A percentile compares a stretch with the other conserved stretches of the same genome.
These are phyloP conservation scores for Daktulosphaira vitifoliae DNA, from an alignment of 1,140 invertebrate genomes.

Conservation along the genomic window DNA sequence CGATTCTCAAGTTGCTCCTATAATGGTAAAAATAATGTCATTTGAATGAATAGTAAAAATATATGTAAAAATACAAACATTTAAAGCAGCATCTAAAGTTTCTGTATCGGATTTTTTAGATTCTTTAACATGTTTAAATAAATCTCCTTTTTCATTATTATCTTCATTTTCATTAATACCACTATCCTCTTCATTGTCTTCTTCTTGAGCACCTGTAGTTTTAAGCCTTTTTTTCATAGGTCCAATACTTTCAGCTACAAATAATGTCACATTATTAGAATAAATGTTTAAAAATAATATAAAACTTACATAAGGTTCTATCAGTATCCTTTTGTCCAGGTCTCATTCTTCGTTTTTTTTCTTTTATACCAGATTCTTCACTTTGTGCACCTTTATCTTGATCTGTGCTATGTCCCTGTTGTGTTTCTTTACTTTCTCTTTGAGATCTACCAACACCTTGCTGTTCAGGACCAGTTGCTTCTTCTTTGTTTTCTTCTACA, in stretches of 20 bases:
- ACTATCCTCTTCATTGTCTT: conserved; percentile 46
- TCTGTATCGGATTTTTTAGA: conserved; percentile 48
- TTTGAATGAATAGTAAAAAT: neutral
- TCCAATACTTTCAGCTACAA: conserved; percentile 49
- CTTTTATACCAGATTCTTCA: conserved; percentile 41
- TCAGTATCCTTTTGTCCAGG: conserved; percentile 54
- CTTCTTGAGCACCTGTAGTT: conserved; percentile 48
- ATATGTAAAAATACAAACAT: conserved; percentile 37
- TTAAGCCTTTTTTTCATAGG: conserved; percentile 54
- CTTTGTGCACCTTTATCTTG: conserved; percentile 43
- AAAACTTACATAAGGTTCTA: conserved; percentile 50
- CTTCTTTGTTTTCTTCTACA: conserved; percentile 30
- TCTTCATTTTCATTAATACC: conserved; percentile 46
- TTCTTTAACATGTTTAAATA: conserved; percentile 79
- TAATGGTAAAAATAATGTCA: conserved; percentile 32
- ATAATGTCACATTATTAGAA: conserved; percentile 10
- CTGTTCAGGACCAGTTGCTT: conserved; percentile 44
- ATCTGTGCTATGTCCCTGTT: conserved; percentile 52
- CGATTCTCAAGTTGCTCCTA: conserved; percentile 75
- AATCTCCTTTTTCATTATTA: conserved; percentile 52
- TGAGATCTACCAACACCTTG: conserved; percentile 51
- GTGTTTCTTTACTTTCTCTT: conserved; percentile 50
- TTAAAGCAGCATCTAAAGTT: conserved; percentile 52
- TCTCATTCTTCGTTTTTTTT: conserved; percentile 48
- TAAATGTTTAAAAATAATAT: neutral